Conservation (phyloP, 2,888 invertebrate genomes). For the Auanema freiburgensis region DNA sequence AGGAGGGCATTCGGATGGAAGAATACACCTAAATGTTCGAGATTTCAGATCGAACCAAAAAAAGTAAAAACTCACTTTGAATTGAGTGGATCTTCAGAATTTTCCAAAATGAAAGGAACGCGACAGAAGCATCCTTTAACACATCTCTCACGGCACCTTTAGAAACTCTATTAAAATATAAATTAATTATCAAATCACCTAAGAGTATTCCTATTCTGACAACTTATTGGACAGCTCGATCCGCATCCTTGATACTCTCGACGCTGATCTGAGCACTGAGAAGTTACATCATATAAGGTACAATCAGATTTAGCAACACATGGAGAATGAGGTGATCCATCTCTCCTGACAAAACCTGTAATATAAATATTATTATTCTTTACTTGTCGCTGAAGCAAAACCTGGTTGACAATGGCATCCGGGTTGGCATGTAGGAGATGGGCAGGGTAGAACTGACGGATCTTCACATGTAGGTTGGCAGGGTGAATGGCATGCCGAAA, state of each 20-base stretch:
- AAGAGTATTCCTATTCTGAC: slow-evolving; percentile 39
- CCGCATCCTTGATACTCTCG: slow-evolving; percentile 48
- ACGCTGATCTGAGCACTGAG: slow-evolving; percentile 40
- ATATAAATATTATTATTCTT: not conserved
- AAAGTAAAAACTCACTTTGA: slow-evolving; percentile 24
- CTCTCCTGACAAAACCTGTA: slow-evolving; percentile 41
- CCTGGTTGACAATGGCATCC: slow-evolving; percentile 49
- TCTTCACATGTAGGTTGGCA: slow-evolving; percentile 48
- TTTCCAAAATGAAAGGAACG: slow-evolving; percentile 46
- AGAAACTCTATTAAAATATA: slow-evolving; percentile 2
- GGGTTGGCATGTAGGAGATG: slow-evolving; percentile 34
- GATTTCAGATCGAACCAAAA: too few relatives aligned
- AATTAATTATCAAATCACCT: slow-evolving; percentile 16
- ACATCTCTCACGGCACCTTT: slow-evolving; percentile 42
- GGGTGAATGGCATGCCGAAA: slow-evolving; percentile 35
- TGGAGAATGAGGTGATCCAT: slow-evolving; percentile 35
- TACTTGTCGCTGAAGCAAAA: slow-evolving; percentile 6
- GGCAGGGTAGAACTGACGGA: slow-evolving; percentile 41
- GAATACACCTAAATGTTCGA: not conserved
- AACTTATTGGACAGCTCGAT: slow-evolving; percentile 48
- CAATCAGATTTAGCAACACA: slow-evolving; percentile 41
- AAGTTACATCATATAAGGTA: slow-evolving; percentile 40
- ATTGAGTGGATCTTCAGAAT: slow-evolving; percentile 43
- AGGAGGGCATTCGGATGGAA: not conserved
- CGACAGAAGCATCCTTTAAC: slow-evolving; percentile 50